A percentile compares a stretch with the other conserved stretches of the same genome.
phyloP scores from a whole-genome alignment of 2,797 vertebrate species.

The Eupleurogrammus muticus region DNA sequence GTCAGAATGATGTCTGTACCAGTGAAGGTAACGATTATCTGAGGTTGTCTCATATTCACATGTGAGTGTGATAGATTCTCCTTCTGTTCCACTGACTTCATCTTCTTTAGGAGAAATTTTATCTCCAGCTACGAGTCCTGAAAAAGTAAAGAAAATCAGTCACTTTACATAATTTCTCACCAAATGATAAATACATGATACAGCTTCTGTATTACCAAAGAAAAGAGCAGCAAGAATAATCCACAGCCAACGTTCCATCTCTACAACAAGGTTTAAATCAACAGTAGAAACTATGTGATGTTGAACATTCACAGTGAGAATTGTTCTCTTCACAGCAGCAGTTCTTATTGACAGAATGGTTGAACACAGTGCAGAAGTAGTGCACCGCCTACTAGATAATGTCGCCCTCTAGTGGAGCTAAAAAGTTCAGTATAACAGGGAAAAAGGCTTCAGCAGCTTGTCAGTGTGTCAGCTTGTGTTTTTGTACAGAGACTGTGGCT shows the following conservation, averaged over 20 bases:
- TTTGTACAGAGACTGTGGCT: constrained; percentile 26
- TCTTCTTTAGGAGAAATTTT: no score
- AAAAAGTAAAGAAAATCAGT: not conserved
- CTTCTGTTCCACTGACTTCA: no score
- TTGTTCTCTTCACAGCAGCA: constrained; percentile 22
- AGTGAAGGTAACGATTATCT: no score
- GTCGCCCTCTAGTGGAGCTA: constrained; percentile 8
- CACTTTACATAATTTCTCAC: no score
- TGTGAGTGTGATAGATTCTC: no score
- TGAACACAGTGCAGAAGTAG: constrained; percentile 19
- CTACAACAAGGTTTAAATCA: constrained; percentile 19
- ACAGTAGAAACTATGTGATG: constrained; percentile 12
- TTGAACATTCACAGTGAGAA: constrained; percentile 2
- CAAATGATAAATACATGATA: no score
- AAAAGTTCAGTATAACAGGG: no score
- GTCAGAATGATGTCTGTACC: no score
- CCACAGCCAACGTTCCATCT: constrained; percentile 28
- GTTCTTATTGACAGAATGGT: constrained; percentile 19
- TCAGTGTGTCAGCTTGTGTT: no score
- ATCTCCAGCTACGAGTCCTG: no score
- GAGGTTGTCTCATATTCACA: no score
- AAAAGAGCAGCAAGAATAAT: constrained; percentile 23
- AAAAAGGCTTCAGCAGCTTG: no score
- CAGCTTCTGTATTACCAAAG: constrained; percentile 11
- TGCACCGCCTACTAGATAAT: constrained; percentile 8